Conservation (phyloP, 2,797 vertebrate genomes). For the Anguilla megastoma region DNA sequence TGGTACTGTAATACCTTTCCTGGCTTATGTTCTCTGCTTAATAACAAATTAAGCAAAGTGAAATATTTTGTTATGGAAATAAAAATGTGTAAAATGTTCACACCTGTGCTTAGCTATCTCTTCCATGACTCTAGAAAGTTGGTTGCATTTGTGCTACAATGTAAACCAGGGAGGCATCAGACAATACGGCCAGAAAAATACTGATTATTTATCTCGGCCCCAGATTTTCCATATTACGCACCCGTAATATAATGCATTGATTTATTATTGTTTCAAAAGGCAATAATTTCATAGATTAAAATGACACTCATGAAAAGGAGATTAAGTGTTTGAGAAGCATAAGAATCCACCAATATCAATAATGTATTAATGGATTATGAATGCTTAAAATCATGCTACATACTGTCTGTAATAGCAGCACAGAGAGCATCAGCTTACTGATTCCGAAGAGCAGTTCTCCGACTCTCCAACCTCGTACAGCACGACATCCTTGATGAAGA, state of each 20-base stretch:
- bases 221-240: too few relatives aligned
- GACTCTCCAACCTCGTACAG: slow-evolving; percentile 57
- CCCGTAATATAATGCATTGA: too few relatives aligned
- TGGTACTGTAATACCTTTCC: neutral
- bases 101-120: neutral
- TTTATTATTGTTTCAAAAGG: too few relatives aligned
- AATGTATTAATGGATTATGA: neutral
- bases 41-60: neutral
- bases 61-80: neutral
- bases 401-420: neutral
- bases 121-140: neutral
- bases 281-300: neutral
- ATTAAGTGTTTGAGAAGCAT: neutral
- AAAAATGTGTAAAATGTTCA: neutral
- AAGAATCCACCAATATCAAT: neutral
- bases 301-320: neutral
- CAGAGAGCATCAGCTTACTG: neutral
- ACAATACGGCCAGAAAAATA: too few relatives aligned
- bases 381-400: slow-evolving; percentile 1
- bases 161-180: too few relatives aligned
- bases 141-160: too few relatives aligned
- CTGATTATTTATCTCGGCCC: too few relatives aligned
- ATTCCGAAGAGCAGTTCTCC: slow-evolving; percentile 11
- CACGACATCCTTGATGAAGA: slow-evolving; percentile 84
- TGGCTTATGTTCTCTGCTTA: neutral